Conservation (phyloP, 2,113 vertebrate species). For the Gallinago paraguaiae region DNA sequence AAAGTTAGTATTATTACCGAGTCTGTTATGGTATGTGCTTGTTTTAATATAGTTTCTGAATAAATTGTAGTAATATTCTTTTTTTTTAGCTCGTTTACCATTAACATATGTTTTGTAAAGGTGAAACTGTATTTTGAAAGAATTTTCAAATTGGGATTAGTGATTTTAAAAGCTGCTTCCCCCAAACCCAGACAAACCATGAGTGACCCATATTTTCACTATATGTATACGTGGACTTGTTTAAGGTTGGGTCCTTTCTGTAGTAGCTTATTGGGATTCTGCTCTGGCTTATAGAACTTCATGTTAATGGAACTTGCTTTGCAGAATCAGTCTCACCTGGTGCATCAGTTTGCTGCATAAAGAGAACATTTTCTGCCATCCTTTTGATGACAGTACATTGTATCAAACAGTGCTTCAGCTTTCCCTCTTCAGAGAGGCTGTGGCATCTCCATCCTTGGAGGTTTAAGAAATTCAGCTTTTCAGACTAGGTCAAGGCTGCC, state of each 20-base stretch:
- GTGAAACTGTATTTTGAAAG: neutral
- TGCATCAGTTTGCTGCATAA: neutral
- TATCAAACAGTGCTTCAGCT: neutral
- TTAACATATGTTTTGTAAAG: neutral
- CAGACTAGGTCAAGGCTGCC: neutral
- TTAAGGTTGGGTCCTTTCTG: neutral
- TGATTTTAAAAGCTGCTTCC: neutral
- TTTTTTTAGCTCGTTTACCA: neutral
- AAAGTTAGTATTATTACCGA: neutral
- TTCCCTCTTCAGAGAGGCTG: neutral
- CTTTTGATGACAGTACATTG: neutral
- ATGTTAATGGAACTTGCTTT: neutral
- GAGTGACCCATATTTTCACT: neutral
- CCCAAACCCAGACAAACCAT: neutral
- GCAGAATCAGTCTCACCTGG: neutral
- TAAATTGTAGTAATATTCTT: neutral
- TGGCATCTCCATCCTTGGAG: neutral
- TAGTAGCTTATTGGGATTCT: neutral
- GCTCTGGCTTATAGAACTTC: neutral
- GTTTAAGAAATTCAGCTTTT: neutral
- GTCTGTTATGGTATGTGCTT: neutral
- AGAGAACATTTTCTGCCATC: neutral
- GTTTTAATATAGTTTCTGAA: neutral
- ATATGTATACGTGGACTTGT: neutral
- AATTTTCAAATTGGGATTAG: neutral